A percentile compares a stretch with the other conserved stretches of the same genome.
Conservation (phyloP, 2,888 invertebrate species). For the Acleris emargana region DNA sequence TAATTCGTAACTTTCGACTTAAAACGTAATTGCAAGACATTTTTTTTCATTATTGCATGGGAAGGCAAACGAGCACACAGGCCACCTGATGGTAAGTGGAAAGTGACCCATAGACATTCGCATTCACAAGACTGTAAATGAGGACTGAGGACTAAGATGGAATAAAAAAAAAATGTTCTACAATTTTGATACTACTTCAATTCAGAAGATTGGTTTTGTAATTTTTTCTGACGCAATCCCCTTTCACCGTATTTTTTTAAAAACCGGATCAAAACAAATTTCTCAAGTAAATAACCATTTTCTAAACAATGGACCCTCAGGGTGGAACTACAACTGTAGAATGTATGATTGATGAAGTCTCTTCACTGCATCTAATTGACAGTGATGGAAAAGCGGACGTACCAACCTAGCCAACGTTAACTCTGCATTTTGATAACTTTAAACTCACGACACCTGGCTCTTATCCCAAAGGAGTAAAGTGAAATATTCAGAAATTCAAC, state of each 20-base stretch:
- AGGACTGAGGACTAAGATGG: no score
- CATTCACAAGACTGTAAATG: no score
- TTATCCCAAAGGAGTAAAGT: slow-evolving; percentile 45
- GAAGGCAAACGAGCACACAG: no score
- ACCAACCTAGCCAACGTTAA: slow-evolving; percentile 53
- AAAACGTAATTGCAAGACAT: no score
- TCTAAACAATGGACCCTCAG: slow-evolving; percentile 58
- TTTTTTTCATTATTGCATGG: no score
- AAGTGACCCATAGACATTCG: no score
- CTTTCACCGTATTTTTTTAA: background rate
- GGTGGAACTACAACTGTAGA: slow-evolving; percentile 56
- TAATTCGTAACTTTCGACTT: no score
- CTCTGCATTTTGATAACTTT: slow-evolving; percentile 44
- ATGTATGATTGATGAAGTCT: slow-evolving; percentile 78
- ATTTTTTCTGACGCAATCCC: no score
- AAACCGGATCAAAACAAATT: slow-evolving; percentile 9
- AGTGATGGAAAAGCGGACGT: slow-evolving; percentile 77
- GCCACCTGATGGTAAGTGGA: no score
- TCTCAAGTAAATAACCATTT: slow-evolving; percentile 26
- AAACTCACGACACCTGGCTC: slow-evolving; percentile 40
- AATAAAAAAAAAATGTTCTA: no score
- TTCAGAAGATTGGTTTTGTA: no score
- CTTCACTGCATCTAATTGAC: slow-evolving; percentile 80
- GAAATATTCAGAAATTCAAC: slow-evolving; percentile 41
- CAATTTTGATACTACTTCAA: no score